Percentiles rank a stretch among this genome's conserved stretches.
phyloP scores from a whole-genome alignment of 2,888 invertebrate species.

The Eulithis prunata region DNA sequence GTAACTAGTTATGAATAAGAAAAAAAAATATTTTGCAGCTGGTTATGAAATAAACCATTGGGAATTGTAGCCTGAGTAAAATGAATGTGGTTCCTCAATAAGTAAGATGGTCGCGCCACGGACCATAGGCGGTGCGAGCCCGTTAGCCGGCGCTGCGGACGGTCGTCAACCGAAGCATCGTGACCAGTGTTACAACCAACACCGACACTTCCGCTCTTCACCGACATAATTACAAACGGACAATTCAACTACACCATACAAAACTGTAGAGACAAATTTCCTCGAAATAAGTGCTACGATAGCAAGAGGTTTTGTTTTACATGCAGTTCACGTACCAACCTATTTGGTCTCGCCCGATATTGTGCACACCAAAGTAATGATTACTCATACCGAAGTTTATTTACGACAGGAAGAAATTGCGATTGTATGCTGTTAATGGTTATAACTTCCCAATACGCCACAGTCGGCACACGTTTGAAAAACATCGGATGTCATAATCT shows the following conservation, averaged over 20 bases:
- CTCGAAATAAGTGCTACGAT: constrained; percentile 52
- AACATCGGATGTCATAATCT: constrained; percentile 14
- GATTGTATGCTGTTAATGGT: constrained; percentile 79
- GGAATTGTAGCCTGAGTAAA: constrained; percentile 31
- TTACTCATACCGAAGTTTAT: constrained; percentile 80
- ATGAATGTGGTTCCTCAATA: constrained; percentile 58
- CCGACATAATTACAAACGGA: constrained; percentile 79
- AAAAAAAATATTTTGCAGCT: too few relatives aligned
- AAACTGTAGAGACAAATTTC: constrained; percentile 67
- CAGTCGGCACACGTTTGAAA: constrained; percentile 44
- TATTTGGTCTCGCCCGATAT: constrained; percentile 77
- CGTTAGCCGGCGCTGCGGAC: constrained; percentile 65
- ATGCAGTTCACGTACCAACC: constrained; percentile 77
- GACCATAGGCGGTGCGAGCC: constrained; percentile 67
- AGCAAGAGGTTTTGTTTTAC: constrained; percentile 25
- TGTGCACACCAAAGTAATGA: constrained; percentile 78
- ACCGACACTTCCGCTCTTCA: constrained; percentile 74
- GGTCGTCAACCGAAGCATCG: constrained; percentile 72
- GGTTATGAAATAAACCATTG: too few relatives aligned
- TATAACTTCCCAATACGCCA: constrained; percentile 75
- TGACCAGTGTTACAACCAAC: constrained; percentile 75
- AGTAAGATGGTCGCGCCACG: constrained; percentile 67
- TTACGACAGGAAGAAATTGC: constrained; percentile 83
- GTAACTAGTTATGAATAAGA: too few relatives aligned
- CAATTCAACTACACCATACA: constrained; percentile 77